Evolutionary conservation across 2,113 vertebrate species (phyloP), one percentile per base, ranked within the genome.

Genomic region (Microtus richardsoni): DNA sequence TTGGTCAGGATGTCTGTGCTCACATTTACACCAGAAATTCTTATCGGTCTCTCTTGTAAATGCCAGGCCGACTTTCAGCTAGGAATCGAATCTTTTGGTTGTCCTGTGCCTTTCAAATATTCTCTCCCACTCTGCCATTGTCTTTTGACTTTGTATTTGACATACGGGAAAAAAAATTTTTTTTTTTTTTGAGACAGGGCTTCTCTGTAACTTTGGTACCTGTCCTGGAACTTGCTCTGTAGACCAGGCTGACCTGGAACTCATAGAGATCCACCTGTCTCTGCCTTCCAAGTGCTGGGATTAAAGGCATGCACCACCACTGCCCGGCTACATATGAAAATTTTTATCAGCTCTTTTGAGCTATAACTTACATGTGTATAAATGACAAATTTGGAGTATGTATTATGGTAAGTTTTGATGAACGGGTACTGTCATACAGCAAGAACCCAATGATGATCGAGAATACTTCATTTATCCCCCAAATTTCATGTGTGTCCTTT

Each of bases 121-220:
- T 83, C 93, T 90, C 28, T 85, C 70, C 12, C 21, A 71, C 41
- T 4, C 54, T 83, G 30, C 64, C 68, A 88, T 71, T 91, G 12
- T 54, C n/a, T 91, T 93, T 91, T 87, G 36, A 75, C 49, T 94
- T 92, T 91, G 41, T 9, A 83, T 88, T 88, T 88, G 39, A 11
- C 16, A 54, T 19, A 36, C 1, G 33, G 33, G 58, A 7, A 58
- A 54, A 54, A 54, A 54, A 14, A n/a, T n/a, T 11, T 11, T 14
- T 54, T 21, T 58, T 58, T 19, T 58, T 58, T 58, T 58, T 21
- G 6, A 58, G 58, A 58, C 58, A 21, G 19, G 19, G 19, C 4
- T 58, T 58, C 58, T 58, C 58, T 58, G 58, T 58, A 58, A 21
- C 58, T 58, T 58, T 58, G 58, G 58, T 58, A 58, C 58, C 58